Base-by-base conservation (phyloP, 2,888 invertebrate genomes). In the Protodeltote pygarga region DNA sequence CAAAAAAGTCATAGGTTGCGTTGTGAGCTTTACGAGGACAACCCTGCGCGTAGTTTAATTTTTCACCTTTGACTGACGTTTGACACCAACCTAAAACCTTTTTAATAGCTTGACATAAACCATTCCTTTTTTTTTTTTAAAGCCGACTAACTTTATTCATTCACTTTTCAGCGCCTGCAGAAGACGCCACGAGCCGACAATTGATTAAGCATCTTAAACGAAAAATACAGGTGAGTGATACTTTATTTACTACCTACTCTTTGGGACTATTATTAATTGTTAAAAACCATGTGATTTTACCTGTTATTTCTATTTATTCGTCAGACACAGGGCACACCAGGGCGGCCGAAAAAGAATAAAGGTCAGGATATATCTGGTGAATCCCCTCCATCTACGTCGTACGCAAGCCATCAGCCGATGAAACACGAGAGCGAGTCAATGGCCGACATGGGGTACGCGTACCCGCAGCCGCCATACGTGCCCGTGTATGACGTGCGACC, bases 261-360 rank as follows among this genome's bases (percentile, higher is more conserved):
- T 6, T 14, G 3, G 5, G 13, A 2, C 15, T 10, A 15, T 13
- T 28, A 14, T 10, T n/a, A 16, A 16, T 6, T 16, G 5, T 5
- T 17, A 9, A 9, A 29, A 16, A 5, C 5, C 2, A 9, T n/a
- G 6, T 24, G 11, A 29, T 10, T 25, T 28, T 34, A 28, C 11
- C n/a, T 15, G 8, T 11, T 13, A 16, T 40, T 39, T 23, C 19
- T 29, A 6, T 25, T 41, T 44, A 3, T 37, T 46, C 28, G 33
- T 11, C 74, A 90, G 89, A 81, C 82, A 3, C 88, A 89, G 55
- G 85, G 84, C 1, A 85, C 87, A 10, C 87, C 89, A 3, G 91
- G 91, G 0, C 84, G 91, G 27, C 90, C 91, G 13, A 90, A 90
- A 55, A 90, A 90, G 77, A 89, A 87, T 70, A 90, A 90, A 55